These are phyloP conservation scores for Fragum whitleyi DNA, from an alignment of 2,888 invertebrate genomes.

Conservation along the genomic window DNA sequence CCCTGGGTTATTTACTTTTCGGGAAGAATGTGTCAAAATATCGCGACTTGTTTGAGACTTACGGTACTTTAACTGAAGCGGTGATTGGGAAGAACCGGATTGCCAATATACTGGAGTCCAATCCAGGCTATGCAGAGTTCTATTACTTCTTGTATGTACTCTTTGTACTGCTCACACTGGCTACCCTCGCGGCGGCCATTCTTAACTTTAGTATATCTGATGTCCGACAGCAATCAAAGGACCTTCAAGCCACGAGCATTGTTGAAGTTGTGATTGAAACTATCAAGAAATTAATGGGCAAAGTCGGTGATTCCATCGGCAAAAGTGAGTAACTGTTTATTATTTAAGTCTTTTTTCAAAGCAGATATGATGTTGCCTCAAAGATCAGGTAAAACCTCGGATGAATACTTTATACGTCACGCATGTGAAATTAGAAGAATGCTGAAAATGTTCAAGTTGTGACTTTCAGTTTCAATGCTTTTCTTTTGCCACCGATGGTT, in stretches of 20 bases:
- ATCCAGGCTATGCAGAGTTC: constrained; percentile 72
- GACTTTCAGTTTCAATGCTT: too few species aligned
- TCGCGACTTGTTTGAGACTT: constrained; percentile 80
- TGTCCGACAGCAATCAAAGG: constrained; percentile 57
- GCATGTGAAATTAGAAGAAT: too few species aligned
- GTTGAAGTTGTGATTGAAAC: constrained; percentile 52
- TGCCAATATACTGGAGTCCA: constrained; percentile 60
- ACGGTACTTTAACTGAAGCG: constrained; percentile 84
- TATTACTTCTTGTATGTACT: constrained; percentile 74
- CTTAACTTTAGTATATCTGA: constrained; percentile 73
- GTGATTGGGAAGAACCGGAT: constrained; percentile 75
- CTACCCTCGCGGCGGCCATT: constrained; percentile 76
- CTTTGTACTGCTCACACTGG: constrained; percentile 73
- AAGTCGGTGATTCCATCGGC: constrained; percentile 1
- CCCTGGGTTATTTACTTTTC: constrained; percentile 82
- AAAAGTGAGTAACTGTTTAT: constrained; percentile 16
- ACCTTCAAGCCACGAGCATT: constrained; percentile 52
- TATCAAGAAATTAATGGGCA: constrained; percentile 4
- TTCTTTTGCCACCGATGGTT: too few species aligned
- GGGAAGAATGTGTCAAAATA: constrained; percentile 78
- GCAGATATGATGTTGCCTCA: background rate
- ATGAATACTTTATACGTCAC: background rate
- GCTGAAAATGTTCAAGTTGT: too few species aligned
- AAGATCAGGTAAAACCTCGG: background rate
- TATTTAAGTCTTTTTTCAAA: background rate